Evolutionary conservation across 1,140 invertebrate species (phyloP), one percentile per base, ranked within the genome.

Genomic region (Goniozus legneri): DNA sequence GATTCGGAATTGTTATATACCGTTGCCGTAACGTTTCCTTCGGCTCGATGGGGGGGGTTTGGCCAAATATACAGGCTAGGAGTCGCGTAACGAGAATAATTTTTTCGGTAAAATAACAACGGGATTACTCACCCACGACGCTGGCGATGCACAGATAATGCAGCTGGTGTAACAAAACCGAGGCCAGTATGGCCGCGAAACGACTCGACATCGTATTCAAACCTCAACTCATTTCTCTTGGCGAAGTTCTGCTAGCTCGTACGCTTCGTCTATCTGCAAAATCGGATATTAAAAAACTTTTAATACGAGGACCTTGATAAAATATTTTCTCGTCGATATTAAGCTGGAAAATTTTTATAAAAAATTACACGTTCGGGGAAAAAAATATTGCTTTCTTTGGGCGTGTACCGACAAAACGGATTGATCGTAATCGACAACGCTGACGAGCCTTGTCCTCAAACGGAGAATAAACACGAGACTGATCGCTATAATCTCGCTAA

Each of bases 171-270:
- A 74, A 60, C 56, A 69, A 62, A 55, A 71, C 60, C 45, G 61
- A 63, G 70, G 73, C 73, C 73, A 70, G 52, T 47, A 71, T 44
- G 70, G 68, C 69, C 69, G 63, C 60, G 39, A 64, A 49, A 65
- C 58, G 65, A 59, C 60, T 63, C 56, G 72, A 54, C 67, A 66
- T 74, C 67, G 67, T 74, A 69, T 55, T 57, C 58, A 47, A 46
- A 54, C 48, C 53, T 72, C 71, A 75, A 68, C 67, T 74, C 64
- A 75, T 75, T 53, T 66, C 65, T 64, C 57, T 63, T 49, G 30
- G 38, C 38, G 58, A 62, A 60, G 52, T 39, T 37, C 24, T 4
- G 10, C 12, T 15, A 16, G 19, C 15, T 31, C 19, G 20, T 30
- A 6, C 0, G 15, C 30, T 8, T 35, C 14, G 10, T 38, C 18